phyloP scores from a whole-genome alignment of 2,797 vertebrate genomes.

The Hozukius guyotensis region DNA sequence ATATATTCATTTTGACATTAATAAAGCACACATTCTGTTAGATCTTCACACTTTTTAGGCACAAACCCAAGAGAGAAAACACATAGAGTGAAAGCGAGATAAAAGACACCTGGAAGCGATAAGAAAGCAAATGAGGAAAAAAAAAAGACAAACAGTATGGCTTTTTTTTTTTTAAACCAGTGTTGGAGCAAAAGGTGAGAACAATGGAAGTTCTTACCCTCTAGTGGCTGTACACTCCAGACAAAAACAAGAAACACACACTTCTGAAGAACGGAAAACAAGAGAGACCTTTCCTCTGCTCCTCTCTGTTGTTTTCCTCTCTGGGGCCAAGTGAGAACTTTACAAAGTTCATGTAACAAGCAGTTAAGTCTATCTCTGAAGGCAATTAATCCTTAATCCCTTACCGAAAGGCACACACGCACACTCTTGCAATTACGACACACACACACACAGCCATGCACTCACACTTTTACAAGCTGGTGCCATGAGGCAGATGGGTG shows the following conservation, averaged over 20 bases:
- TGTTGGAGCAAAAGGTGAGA: conserved; percentile 56
- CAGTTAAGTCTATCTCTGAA: conserved; percentile 76
- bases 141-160: not conserved
- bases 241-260: conserved; percentile 28
- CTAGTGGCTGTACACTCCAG: conserved; percentile 34
- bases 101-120: conserved; percentile 6
- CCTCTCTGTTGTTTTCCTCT: conserved; percentile 59
- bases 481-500: conserved; percentile 71
- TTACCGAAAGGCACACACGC: conserved; percentile 17
- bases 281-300: conserved; percentile 40
- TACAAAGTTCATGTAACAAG: conserved; percentile 71
- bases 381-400: conserved; percentile 82
- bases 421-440: not conserved
- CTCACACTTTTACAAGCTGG: conserved; percentile 58
- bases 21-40: not conserved
- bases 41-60: not conserved
- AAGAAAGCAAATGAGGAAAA: not conserved
- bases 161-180: not conserved
- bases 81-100: conserved; percentile 3
- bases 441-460: conserved; percentile 11
- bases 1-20: not conserved
- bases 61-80: not conserved
- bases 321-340: conserved; percentile 67
- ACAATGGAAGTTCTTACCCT: conserved; percentile 67
- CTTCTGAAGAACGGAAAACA: conserved; percentile 45